phyloP scores from a whole-genome alignment of 2,113 vertebrate species.

The Mohoua ochrocephala region DNA sequence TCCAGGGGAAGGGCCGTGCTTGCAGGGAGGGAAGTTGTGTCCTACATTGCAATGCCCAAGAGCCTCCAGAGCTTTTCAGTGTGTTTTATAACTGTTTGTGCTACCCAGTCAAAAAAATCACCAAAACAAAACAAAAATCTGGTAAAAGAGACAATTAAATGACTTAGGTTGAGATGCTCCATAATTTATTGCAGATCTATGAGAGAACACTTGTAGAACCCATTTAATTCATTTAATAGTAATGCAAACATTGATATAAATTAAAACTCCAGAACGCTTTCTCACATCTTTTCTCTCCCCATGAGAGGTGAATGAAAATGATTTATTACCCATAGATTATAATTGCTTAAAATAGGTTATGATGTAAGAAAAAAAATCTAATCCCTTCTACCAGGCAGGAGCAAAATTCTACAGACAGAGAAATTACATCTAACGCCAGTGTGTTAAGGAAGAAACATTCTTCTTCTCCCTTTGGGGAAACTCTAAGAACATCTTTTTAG shows the following conservation, averaged over 20 bases:
- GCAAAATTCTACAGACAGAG: slow-evolving; percentile 77
- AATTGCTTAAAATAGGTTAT: slow-evolving; percentile 75
- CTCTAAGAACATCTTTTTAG: slow-evolving; percentile 79
- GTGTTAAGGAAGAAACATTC: slow-evolving; percentile 67
- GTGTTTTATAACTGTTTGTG: not conserved
- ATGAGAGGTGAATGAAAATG: slow-evolving; percentile 61
- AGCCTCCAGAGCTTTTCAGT: not conserved
- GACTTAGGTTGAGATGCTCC: slow-evolving; percentile 6
- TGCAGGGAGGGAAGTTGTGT: not conserved
- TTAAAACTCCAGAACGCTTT: slow-evolving; percentile 37
- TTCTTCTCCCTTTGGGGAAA: slow-evolving; percentile 71
- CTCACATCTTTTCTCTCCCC: slow-evolving; percentile 48
- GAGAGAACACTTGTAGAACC: slow-evolving; percentile 16
- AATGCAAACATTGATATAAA: slow-evolving; percentile 62
- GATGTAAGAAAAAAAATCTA: slow-evolving; percentile 67
- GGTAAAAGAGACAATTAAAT: slow-evolving; percentile 35
- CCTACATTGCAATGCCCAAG: not conserved
- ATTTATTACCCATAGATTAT: slow-evolving; percentile 71
- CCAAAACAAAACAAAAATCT: not conserved
- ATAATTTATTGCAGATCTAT: slow-evolving; percentile 50
- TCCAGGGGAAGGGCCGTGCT: not conserved
- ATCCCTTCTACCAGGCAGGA: slow-evolving; percentile 57
- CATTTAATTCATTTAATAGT: slow-evolving; percentile 56
- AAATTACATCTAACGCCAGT: slow-evolving; percentile 69
- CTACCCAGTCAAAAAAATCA: not conserved